phyloP scores from a whole-genome alignment of 2,888 invertebrate species.

The Machimus atricapillus region DNA sequence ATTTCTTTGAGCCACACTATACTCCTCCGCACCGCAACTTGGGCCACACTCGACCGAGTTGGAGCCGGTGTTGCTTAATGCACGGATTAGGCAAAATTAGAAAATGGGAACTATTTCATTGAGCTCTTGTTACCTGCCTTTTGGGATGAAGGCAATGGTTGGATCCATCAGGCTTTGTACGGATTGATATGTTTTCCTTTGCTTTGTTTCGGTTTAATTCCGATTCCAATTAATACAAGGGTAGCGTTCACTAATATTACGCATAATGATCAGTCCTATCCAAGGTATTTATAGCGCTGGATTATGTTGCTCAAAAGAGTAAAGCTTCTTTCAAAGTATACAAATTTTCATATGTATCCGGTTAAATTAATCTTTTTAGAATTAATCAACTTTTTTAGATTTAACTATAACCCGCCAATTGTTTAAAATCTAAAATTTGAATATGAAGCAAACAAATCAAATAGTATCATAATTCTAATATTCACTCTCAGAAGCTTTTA shows the following conservation, averaged over 20 bases:
- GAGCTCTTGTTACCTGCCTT: conserved; percentile 15
- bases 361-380: too few species aligned
- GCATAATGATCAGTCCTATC: not conserved
- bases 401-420: too few species aligned
- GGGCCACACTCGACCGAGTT: not conserved
- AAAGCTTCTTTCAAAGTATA: not conserved
- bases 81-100: conserved; percentile 3
- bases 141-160: not conserved
- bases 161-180: not conserved
- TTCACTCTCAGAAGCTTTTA: too few species aligned
- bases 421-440: too few species aligned
- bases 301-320: not conserved
- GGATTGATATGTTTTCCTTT: not conserved
- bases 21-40: not conserved
- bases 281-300: not conserved
- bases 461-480: too few species aligned
- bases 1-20: not conserved
- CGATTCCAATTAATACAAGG: not conserved
- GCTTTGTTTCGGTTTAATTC: not conserved
- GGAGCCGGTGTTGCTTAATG: not conserved
- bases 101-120: conserved; percentile 12
- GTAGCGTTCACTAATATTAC: not conserved
- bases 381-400: too few species aligned
- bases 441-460: too few species aligned
- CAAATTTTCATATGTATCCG: not conserved